Conservation (phyloP, 2,888 invertebrate species). For the Limnephilus rhombicus region DNA sequence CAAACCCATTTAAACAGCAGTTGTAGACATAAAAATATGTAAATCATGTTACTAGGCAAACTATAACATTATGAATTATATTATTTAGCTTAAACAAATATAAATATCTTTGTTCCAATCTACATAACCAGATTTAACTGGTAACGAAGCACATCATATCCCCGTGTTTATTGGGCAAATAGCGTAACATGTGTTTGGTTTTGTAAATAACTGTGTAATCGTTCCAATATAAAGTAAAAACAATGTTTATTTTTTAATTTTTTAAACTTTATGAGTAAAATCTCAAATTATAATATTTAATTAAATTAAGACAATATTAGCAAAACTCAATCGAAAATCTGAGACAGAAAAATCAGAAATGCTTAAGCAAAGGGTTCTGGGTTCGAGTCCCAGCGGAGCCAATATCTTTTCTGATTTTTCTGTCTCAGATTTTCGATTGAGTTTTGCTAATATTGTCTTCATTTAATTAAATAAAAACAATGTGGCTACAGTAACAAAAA, state of each 20-base stretch:
- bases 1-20: slow-evolving; percentile 41
- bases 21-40: neutral
- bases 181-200: neutral
- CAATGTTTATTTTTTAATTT: too few species aligned
- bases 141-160: neutral
- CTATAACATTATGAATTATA: neutral
- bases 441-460: too few species aligned
- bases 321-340: too few species aligned
- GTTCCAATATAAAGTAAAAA: neutral
- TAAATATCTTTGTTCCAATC: slow-evolving; percentile 44
- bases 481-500: neutral
- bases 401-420: too few species aligned
- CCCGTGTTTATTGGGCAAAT: slow-evolving; percentile 6
- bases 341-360: too few species aligned
- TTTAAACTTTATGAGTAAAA: too few species aligned
- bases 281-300: too few species aligned
- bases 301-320: too few species aligned
- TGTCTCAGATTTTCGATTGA: too few species aligned
- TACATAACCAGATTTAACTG: slow-evolving; percentile 17
- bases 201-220: neutral
- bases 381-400: too few species aligned
- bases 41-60: slow-evolving; percentile 24
- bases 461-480: neutral
- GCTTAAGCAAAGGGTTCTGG: too few species aligned
- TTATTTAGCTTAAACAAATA: slow-evolving; percentile 28